A percentile compares a stretch with the other conserved stretches of the same genome.
phyloP scores from a whole-genome alignment of 1,140 invertebrate species.

The Lepidostoma basale region DNA sequence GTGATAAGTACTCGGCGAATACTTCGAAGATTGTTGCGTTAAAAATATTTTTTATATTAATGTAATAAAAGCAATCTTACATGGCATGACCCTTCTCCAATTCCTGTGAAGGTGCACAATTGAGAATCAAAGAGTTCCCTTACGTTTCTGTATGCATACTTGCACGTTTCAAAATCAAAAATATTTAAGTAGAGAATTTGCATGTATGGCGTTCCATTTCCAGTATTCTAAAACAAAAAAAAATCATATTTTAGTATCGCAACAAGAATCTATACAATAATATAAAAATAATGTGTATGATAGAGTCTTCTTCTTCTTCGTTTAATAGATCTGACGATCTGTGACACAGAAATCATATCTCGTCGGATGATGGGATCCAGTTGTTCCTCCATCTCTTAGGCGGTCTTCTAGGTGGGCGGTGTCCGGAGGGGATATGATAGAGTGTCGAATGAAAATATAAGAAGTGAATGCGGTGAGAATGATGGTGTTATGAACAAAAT shows the following conservation, averaged over 20 bases:
- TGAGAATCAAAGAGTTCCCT: conserved; percentile 33
- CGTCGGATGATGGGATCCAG: no score
- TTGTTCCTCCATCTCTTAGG: no score
- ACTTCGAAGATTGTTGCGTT: background rate
- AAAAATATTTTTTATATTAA: background rate
- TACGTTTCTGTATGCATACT: conserved; percentile 39
- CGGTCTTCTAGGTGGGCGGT: no score
- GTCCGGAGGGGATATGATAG: no score
- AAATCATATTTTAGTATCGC: background rate
- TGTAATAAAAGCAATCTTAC: conserved; percentile 26
- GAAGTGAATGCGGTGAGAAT: no score
- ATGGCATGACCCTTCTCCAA: conserved; percentile 65
- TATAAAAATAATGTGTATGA: background rate
- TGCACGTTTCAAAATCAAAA: conserved; percentile 30
- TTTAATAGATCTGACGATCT: no score
- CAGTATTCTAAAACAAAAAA: conserved; percentile 39
- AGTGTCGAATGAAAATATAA: no score
- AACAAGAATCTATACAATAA: background rate
- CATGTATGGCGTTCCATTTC: conserved; percentile 29
- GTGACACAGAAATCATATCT: no score
- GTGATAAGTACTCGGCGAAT: no score
- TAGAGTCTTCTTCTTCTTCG: background rate
- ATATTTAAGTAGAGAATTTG: conserved; percentile 42
- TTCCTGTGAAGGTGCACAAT: conserved; percentile 66
- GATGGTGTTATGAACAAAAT: no score